Base-by-base conservation (phyloP, 92 coral and sea anemone genomes). In the Montipora capitata region DNA sequence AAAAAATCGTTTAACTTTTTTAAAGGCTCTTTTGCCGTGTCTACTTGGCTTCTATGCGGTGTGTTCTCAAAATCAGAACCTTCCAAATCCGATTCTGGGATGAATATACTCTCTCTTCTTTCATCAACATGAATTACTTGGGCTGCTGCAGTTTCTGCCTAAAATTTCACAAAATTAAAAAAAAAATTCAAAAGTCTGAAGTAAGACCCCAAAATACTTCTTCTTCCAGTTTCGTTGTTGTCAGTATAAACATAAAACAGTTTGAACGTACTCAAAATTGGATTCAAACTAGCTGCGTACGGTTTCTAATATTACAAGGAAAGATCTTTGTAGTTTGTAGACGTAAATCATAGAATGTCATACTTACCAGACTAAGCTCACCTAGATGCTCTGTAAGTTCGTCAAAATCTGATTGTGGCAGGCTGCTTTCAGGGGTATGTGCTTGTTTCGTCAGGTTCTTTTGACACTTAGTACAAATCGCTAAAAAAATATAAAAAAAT, bases 291-390 rank as follows among this genome's bases (percentile, higher is more conserved):
- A 61, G 67, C 38, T 12, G 67, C 67, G 67, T 61, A 61, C 67
- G 67, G 67, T 61, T 61, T 61, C 67, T 61, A 61, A 61, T 61
- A 61, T 61, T 61, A 69, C 75, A 56, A 59, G 51, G 17, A 68
- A 62, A 80, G 43, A 80, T 61, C 67, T 61, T 61, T 61, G 35
- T 61, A 61, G 67, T 61, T 61, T 61, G 67, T 12, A 61, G 67
- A 61, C 18, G 67, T 61, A 61, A 61, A 13, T 61, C 18, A 61
- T n/a, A 61, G 18, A 61, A 61, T 61, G 67, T 61, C 39, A 66
- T 18, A 85, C 88, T 62, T 84, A 84, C 88, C 88, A 84, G 64
- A 58, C 44, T 84, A 41, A 84, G 81, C 63, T 56, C 81, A 68
- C 65, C 35, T 43, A 81, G 67, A n/a, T 81, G 86, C 39, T 81